These are phyloP conservation scores for Cyanoderma ruficeps DNA, from an alignment of 2,113 vertebrate genomes.

Conservation along the genomic window DNA sequence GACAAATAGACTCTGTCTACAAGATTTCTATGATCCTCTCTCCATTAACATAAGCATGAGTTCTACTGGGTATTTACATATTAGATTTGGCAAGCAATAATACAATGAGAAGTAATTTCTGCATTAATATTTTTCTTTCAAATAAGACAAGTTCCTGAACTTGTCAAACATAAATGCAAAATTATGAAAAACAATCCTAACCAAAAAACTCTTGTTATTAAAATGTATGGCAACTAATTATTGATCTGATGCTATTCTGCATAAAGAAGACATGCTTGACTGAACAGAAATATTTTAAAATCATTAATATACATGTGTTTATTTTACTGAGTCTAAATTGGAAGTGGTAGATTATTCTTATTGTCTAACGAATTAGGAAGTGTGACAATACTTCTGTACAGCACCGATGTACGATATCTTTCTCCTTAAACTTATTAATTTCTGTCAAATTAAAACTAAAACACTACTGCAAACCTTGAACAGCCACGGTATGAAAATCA, in stretches of 20 bases:
- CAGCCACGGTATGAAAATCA: conserved; percentile 63
- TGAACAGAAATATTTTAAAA: conserved; percentile 77
- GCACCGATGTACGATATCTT: conserved; percentile 57
- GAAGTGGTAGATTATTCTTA: conserved; percentile 71
- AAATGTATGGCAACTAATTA: conserved; percentile 80
- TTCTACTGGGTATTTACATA: conserved; percentile 64
- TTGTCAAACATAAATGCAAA: conserved; percentile 78
- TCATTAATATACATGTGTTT: conserved; percentile 83
- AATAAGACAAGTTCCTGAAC: conserved; percentile 70
- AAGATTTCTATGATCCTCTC: conserved; percentile 39
- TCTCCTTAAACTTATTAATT: conserved; percentile 73
- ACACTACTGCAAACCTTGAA: conserved; percentile 39
- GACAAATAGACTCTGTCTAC: conserved; percentile 56
- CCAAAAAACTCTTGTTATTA: conserved; percentile 74
- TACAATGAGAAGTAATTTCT: conserved; percentile 57
- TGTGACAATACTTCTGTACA: conserved; percentile 62
- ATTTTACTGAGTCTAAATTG: conserved; percentile 73
- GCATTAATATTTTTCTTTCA: conserved; percentile 68
- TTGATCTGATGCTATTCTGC: conserved; percentile 77
- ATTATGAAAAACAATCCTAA: conserved; percentile 74
- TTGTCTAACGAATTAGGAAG: conserved; percentile 76
- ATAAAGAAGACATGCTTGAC: conserved; percentile 71
- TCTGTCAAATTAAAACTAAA: conserved; percentile 75
- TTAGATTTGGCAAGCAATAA: conserved; percentile 50
- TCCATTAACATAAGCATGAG: conserved; percentile 54